phyloP scores from a whole-genome alignment of 1,140 invertebrate genomes.

The Heliconius melpomene region DNA sequence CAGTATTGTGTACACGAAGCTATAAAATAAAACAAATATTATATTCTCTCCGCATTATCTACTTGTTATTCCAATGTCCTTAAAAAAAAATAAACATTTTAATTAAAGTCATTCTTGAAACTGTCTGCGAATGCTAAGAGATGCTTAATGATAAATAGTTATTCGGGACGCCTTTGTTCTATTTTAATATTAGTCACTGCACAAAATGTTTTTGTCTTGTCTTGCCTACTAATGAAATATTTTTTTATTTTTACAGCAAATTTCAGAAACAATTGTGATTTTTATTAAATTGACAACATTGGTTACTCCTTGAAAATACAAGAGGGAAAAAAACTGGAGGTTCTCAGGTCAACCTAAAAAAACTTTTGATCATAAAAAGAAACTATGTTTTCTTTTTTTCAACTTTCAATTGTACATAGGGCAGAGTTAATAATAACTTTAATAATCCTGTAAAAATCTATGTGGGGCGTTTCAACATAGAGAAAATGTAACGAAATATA shows the following conservation, averaged over 20 bases:
- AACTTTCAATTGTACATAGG: too few relatives aligned
- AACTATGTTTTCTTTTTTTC: too few relatives aligned
- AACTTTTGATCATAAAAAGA: too few relatives aligned
- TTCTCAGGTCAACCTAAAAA: too few relatives aligned
- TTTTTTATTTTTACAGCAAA: neutral
- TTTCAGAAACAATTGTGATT: too few relatives aligned
- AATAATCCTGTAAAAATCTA: neutral
- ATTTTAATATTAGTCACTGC: constrained; percentile 11
- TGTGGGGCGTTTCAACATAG: neutral
- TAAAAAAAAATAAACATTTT: constrained; percentile 4
- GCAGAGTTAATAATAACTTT: too few relatives aligned
- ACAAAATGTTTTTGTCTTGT: constrained; percentile 1
- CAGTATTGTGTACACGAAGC: too few relatives aligned
- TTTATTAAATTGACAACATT: too few relatives aligned
- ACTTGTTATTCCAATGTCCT: neutral
- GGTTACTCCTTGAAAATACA: too few relatives aligned
- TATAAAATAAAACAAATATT: neutral
- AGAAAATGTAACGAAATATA: neutral
- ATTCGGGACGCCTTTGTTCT: constrained; percentile 10
- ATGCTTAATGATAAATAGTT: constrained; percentile 9
- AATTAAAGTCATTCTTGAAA: constrained; percentile 9
- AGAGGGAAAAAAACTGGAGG: too few relatives aligned
- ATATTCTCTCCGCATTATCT: neutral
- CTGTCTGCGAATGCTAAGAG: constrained; percentile 9
- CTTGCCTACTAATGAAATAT: constrained; percentile 12